A percentile compares a stretch with the other conserved stretches of the same genome.
Evolutionary conservation across 2,888 invertebrate species (phyloP).

Genomic region (Lasioglossum leucozonium): DNA sequence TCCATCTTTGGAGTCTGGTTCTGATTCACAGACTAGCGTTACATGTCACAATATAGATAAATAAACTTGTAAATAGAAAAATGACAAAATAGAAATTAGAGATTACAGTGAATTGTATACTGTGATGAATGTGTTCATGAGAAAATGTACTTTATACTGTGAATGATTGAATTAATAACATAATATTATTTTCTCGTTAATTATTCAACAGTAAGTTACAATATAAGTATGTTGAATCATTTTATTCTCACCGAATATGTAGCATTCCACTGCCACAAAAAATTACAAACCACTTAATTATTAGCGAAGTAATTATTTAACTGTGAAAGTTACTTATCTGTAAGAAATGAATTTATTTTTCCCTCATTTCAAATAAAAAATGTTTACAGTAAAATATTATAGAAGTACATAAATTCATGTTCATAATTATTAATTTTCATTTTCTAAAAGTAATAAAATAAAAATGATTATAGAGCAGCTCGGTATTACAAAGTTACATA

Average conservation of each 20-base stretch:
- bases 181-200: not conserved
- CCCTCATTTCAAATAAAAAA: not conserved
- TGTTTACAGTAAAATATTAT: not conserved
- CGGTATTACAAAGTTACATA: not conserved
- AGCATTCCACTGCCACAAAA: slow-evolving; percentile 10
- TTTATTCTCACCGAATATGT: not conserved
- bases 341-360: not conserved
- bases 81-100: not conserved
- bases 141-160: not conserved
- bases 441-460: not conserved
- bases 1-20: slow-evolving; percentile 20
- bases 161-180: not conserved
- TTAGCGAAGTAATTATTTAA: slow-evolving; percentile 20
- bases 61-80: slow-evolving; percentile 18
- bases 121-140: not conserved
- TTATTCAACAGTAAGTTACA: slow-evolving; percentile 48
- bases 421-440: not conserved
- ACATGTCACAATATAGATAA: slow-evolving; percentile 16
- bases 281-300: slow-evolving; percentile 38
- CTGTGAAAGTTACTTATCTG: not conserved
- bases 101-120: not conserved
- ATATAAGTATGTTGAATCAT: slow-evolving; percentile 20
- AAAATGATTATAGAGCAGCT: not conserved
- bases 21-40: slow-evolving; percentile 22
- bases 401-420: not conserved